Conservation (phyloP, 2,888 invertebrate species). For the Nycteola revayana region DNA sequence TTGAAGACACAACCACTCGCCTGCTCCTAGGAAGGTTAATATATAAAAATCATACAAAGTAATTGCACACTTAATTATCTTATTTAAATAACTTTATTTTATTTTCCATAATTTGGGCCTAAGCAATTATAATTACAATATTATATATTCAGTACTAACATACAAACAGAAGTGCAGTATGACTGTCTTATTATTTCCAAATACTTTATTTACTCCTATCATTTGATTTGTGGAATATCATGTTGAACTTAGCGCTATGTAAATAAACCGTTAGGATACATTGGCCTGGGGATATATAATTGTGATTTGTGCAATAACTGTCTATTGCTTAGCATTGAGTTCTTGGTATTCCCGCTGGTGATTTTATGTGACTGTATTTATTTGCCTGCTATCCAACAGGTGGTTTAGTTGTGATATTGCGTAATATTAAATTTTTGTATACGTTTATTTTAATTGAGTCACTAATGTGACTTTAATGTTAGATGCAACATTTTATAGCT, state of each 20-base stretch:
- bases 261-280: too few relatives aligned
- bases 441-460: constrained; percentile 76
- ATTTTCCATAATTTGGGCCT: too few relatives aligned
- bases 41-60: too few relatives aligned
- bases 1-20: too few relatives aligned
- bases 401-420: constrained; percentile 80
- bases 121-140: constrained; percentile 15
- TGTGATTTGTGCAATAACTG: too few relatives aligned
- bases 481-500: constrained; percentile 58
- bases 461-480: constrained; percentile 70
- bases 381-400: constrained; percentile 58
- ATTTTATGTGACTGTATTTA: constrained; percentile 52
- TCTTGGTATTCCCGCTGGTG: constrained; percentile 6
- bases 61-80: too few relatives aligned
- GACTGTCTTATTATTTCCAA: constrained; percentile 29
- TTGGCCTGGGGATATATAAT: too few relatives aligned
- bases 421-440: constrained; percentile 76
- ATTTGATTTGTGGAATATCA: too few relatives aligned
- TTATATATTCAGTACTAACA: constrained; percentile 18
- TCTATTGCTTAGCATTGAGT: too few relatives aligned
- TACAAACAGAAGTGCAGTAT: constrained; percentile 29
- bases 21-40: too few relatives aligned
- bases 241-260: too few relatives aligned
- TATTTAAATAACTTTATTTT: too few relatives aligned
- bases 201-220: constrained; percentile 13